Evolutionary conservation across 2,113 vertebrate species (phyloP), one percentile per base, ranked within the genome.

Genomic region (Tympanuchus pallidicinctus): DNA sequence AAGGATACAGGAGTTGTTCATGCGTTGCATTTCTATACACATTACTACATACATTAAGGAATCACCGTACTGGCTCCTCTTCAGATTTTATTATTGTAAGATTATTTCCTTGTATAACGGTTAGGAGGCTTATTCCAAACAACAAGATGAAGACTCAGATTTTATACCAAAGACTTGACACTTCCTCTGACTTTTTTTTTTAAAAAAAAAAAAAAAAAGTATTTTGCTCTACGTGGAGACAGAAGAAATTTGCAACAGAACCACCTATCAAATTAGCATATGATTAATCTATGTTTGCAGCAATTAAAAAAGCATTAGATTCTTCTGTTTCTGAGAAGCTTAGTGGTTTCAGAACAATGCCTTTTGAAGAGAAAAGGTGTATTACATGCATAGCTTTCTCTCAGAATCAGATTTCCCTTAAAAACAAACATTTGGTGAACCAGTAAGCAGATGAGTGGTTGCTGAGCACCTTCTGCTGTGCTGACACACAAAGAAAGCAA

Each of bases 341-440:
- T 21, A 1, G 2, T 25, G 48, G 47, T 77, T 77, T 57, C 20
- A 75, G 72, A 86, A 40, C 38, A 78, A n/a, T 32, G 54, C 16
- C 50, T 89, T 71, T 42, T 71, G 64, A 81, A 88, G 76, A 75
- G 25, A 81, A 94, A 94, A 89, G 57, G 61, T 77, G n/a, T 54
- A 48, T 61, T 78, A 48, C 18, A 54, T 14, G 16, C 34, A 40
- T 6, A 83, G 50, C 45, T 36, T 74, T 12, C 25, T 77, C 69
- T 74, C 59, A 75, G 36, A 30, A 16, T 19, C 61, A 82, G 16
- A 38, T 78, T 79, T 48, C n/a, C 57, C 64, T 76, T 50, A 76
- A 73, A 91, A 84, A 81, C 73, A 84, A 90, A 70, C 85, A 80
- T 94, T 91, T 78, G 48, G 36, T 69, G 66, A 36, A 54, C 82